Percentiles rank a stretch among this genome's conserved stretches.
Evolutionary conservation across 2,888 invertebrate species (phyloP).

Genomic region (Microctonus aethiopoides): DNA sequence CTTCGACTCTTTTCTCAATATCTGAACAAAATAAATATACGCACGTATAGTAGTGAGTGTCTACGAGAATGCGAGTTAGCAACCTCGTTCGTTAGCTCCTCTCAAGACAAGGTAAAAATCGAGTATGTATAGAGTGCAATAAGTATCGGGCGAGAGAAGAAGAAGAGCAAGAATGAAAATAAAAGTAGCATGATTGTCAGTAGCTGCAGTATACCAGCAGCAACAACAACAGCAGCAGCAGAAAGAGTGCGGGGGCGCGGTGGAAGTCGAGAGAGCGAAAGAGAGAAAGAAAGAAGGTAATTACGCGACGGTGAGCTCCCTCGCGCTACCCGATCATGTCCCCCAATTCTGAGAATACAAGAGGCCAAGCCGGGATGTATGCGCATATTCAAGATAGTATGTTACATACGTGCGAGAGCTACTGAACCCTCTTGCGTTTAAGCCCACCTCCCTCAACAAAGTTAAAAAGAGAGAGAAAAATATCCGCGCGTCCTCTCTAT

Average conservation of each 20-base stretch:
- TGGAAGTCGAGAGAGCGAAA: constrained; percentile 24
- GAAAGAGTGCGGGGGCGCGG: constrained; percentile 22
- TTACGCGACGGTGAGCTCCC: constrained; percentile 65
- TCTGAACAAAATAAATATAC: no score
- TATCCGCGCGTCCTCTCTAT: constrained; percentile 4
- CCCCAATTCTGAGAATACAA: constrained; percentile 64
- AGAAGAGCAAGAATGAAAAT: constrained; percentile 22
- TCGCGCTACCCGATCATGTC: constrained; percentile 59
- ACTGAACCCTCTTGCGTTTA: constrained; percentile 53
- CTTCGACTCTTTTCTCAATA: background rate
- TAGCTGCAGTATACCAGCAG: constrained; percentile 10
- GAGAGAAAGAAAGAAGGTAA: constrained; percentile 60
- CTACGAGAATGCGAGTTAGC: constrained; percentile 32
- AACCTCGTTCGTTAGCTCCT: constrained; percentile 38
- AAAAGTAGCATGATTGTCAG: constrained; percentile 15
- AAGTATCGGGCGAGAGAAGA: constrained; percentile 8
- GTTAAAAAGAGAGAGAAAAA: background rate
- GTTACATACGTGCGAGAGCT: constrained; percentile 63
- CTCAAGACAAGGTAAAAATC: constrained; percentile 1
- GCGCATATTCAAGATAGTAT: constrained; percentile 67
- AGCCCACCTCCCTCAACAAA: constrained; percentile 20
- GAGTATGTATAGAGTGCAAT: background rate
- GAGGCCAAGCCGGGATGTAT: constrained; percentile 47
- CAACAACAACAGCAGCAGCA: constrained; percentile 2
- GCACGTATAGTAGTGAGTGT: constrained; percentile 23